Evolutionary conservation across 2,797 vertebrate genomes (phyloP).

Genomic region (Chaunax sp.): DNA sequence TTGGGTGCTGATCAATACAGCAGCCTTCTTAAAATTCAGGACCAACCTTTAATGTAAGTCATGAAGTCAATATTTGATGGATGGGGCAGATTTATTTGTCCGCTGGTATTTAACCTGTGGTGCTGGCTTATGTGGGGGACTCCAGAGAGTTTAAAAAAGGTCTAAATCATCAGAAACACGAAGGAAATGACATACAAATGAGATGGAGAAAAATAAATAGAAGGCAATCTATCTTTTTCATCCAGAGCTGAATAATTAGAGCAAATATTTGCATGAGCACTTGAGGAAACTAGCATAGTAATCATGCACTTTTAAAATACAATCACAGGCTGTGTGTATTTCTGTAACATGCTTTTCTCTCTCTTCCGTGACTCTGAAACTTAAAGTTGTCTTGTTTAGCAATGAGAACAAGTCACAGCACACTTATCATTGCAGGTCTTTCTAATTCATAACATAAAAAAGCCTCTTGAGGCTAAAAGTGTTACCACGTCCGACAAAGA

Average conservation of each 20-base stretch:
- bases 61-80: conserved; percentile 74
- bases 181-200: conserved; percentile 25
- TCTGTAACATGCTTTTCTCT: background rate
- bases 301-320: conserved; percentile 2
- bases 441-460: too few relatives aligned
- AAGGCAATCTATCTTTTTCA: conserved; percentile 28
- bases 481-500: too few relatives aligned
- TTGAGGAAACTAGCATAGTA: conserved; percentile 1
- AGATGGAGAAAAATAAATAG: background rate
- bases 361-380: background rate
- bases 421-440: background rate
- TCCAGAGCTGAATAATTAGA: conserved; percentile 32
- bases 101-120: conserved; percentile 59
- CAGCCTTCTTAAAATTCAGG: conserved; percentile 69
- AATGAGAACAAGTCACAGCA: background rate
- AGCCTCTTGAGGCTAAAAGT: too few relatives aligned
- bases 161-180: conserved; percentile 15
- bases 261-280: conserved; percentile 25
- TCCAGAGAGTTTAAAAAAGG: conserved; percentile 27
- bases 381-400: background rate
- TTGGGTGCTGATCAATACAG: conserved; percentile 52
- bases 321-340: too few relatives aligned
- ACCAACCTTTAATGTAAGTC: conserved; percentile 53
- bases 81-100: conserved; percentile 67
- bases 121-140: conserved; percentile 21